These are phyloP conservation scores for Sylvia atricapilla DNA, from an alignment of 2,113 vertebrate species.

Conservation along the genomic window DNA sequence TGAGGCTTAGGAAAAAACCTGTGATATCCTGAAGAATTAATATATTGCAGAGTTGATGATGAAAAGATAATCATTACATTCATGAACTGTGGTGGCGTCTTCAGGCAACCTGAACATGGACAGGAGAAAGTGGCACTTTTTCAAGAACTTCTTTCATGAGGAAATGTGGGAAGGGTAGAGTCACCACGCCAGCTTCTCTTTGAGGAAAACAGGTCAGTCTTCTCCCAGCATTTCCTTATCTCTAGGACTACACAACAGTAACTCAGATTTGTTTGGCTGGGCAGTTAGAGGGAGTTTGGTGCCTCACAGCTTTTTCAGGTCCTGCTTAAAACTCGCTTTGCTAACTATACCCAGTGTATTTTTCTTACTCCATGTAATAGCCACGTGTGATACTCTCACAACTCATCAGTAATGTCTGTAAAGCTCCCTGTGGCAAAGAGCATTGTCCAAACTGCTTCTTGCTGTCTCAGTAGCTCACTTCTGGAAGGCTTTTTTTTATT, in stretches of 20 bases:
- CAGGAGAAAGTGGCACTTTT: not conserved
- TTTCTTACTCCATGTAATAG: not conserved
- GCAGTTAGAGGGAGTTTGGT: not conserved
- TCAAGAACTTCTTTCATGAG: not conserved
- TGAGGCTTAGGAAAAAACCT: not conserved
- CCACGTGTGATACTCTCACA: not conserved
- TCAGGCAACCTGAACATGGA: not conserved
- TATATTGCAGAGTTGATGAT: not conserved
- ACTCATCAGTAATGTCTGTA: not conserved
- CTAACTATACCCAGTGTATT: not conserved
- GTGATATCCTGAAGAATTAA: not conserved
- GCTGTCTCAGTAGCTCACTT: not conserved
- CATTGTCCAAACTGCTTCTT: not conserved
- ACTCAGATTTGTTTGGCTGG: not conserved
- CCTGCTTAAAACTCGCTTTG: not conserved
- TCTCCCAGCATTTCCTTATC: not conserved
- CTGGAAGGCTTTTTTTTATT: not conserved
- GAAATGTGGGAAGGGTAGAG: not conserved
- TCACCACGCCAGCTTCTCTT: not conserved
- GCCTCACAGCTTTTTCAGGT: not conserved
- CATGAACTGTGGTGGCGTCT: not conserved
- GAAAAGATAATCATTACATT: not conserved
- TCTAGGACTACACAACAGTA: not conserved
- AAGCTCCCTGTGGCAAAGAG: not conserved
- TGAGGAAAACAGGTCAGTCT: not conserved